phyloP scores from a whole-genome alignment of 2,113 vertebrate species.

The Pristiophorus japonicus region DNA sequence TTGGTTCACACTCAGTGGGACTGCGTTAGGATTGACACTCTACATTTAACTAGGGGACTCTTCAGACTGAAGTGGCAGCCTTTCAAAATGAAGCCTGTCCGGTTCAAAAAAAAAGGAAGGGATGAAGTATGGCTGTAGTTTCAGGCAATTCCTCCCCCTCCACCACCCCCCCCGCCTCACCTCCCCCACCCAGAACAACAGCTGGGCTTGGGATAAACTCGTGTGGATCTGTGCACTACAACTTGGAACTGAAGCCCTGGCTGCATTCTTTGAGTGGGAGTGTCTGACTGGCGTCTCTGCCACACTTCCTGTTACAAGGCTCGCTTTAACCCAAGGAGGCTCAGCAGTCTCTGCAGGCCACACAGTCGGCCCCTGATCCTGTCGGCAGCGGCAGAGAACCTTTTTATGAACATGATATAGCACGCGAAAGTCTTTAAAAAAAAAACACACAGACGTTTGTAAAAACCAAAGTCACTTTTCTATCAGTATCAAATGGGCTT shows the following conservation, averaged over 20 bases:
- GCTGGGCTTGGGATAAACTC: no score
- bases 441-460: no score
- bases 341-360: neutral
- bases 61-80: neutral
- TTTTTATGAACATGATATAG: neutral
- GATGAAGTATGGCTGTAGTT: neutral
- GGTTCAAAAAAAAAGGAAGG: neutral
- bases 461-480: neutral
- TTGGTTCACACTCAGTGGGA: neutral
- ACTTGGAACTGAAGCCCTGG: neutral
- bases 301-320: neutral
- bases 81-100: neutral
- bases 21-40: no score
- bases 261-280: neutral
- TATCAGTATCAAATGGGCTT: no score
- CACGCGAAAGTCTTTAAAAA: neutral
- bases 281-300: slow-evolving; percentile 1
- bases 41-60: neutral
- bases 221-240: neutral
- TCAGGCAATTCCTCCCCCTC: no score
- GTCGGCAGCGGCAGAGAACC: neutral
- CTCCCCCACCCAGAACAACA: no score
- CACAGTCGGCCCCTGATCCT: neutral
- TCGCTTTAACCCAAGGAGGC: neutral
- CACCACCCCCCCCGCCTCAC: no score